A percentile compares a stretch with the other conserved stretches of the same genome.
Conservation (phyloP, 2,888 invertebrate species). For the Aproaerema taeniolella region DNA sequence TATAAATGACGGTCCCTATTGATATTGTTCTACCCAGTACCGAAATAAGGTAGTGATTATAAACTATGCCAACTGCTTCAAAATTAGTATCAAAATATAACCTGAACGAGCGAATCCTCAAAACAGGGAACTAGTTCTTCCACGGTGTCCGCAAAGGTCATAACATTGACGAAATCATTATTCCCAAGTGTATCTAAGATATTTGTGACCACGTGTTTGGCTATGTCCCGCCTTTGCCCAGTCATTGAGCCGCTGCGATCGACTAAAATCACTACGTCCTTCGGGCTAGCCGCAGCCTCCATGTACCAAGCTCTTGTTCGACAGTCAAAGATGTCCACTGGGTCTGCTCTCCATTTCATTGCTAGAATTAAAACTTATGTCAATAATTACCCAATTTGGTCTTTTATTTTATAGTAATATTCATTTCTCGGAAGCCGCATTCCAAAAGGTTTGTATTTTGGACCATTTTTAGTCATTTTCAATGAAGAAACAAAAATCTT, state of each 20-base stretch:
- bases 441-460: too few species aligned
- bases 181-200: constrained; percentile 97
- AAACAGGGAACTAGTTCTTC: constrained; percentile 93
- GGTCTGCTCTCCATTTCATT: constrained; percentile 87
- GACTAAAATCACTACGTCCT: constrained; percentile 91
- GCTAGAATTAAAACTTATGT: too few species aligned
- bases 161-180: constrained; percentile 98
- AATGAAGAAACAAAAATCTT: not conserved
- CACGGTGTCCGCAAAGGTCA: constrained; percentile 90
- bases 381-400: too few species aligned
- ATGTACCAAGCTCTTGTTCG: constrained; percentile 97
- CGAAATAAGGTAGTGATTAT: too few species aligned
- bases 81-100: not conserved
- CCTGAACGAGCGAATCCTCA: constrained; percentile 92
- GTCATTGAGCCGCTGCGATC: constrained; percentile 96
- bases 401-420: too few species aligned
- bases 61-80: not conserved
- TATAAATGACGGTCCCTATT: too few species aligned
- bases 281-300: constrained; percentile 97
- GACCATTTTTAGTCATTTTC: too few species aligned
- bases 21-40: too few species aligned
- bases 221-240: constrained; percentile 92
- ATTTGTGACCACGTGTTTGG: constrained; percentile 89
- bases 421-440: too few species aligned
- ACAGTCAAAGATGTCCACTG: constrained; percentile 96